phyloP scores from a whole-genome alignment of 2,113 vertebrate species.

The Nibea coibor region DNA sequence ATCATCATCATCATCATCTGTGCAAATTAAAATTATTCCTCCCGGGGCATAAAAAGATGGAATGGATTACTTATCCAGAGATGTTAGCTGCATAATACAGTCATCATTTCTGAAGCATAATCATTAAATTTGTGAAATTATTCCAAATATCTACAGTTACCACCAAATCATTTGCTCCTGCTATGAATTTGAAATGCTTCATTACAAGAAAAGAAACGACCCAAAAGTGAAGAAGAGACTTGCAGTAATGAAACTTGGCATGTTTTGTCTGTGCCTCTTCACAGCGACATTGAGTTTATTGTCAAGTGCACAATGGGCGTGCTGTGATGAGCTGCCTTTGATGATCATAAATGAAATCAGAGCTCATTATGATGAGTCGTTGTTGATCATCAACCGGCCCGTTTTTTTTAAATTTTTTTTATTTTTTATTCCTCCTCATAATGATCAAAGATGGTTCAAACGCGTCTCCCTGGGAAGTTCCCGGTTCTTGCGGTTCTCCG shows the following conservation, averaged over 20 bases:
- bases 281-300: constrained; percentile 28
- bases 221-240: neutral
- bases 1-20: constrained; percentile 41
- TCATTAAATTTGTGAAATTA: constrained; percentile 28
- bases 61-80: constrained; percentile 35
- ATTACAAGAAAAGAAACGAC: constrained; percentile 14
- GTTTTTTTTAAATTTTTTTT: neutral
- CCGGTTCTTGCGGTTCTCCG: constrained; percentile 19
- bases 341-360: constrained; percentile 60
- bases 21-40: constrained; percentile 40
- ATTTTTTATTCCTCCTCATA: constrained; percentile 5
- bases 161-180: constrained; percentile 27
- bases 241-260: constrained; percentile 47
- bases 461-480: constrained; percentile 41
- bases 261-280: constrained; percentile 46
- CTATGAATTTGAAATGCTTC: constrained; percentile 35
- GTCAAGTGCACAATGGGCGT: constrained; percentile 30
- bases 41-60: constrained; percentile 21
- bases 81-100: constrained; percentile 41
- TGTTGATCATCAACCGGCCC: constrained; percentile 40
- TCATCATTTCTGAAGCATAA: constrained; percentile 31
- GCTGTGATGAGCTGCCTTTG: constrained; percentile 58
- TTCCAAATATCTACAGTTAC: constrained; percentile 34
- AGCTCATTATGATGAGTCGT: constrained; percentile 46
- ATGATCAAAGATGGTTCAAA: constrained; percentile 55